These are phyloP conservation scores for Hafferia zeledoni DNA, from an alignment of 2,797 vertebrate species.

Conservation along the genomic window DNA sequence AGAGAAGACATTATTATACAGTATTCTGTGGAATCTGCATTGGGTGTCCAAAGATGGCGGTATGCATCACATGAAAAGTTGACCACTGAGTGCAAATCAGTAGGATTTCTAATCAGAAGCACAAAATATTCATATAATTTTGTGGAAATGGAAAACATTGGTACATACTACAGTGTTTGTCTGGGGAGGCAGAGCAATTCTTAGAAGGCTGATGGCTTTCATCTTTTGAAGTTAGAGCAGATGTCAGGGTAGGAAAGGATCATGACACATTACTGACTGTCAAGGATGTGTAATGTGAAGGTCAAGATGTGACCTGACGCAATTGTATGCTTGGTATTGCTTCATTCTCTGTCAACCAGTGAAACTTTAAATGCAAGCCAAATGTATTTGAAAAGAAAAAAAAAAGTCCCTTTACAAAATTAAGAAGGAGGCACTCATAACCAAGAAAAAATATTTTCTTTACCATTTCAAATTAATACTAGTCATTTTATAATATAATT, in stretches of 20 bases:
- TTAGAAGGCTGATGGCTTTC: not conserved
- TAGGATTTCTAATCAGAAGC: not conserved
- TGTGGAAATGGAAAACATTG: not conserved
- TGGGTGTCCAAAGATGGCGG: not conserved
- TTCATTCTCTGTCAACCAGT: not conserved
- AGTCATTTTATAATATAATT: not conserved
- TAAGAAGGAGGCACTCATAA: not conserved
- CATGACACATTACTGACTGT: not conserved
- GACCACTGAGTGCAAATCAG: not conserved
- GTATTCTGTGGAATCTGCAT: not conserved
- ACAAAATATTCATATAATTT: not conserved
- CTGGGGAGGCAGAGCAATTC: not conserved
- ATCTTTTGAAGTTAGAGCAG: not conserved
- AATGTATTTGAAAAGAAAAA: not conserved
- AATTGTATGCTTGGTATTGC: not conserved
- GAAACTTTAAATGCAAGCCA: not conserved
- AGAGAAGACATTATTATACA: not conserved
- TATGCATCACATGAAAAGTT: not conserved
- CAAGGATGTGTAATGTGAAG: not conserved
- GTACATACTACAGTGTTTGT: not conserved
- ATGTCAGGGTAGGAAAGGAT: not conserved
- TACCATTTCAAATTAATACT: not conserved
- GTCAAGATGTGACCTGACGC: not conserved
- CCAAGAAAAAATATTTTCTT: not conserved
- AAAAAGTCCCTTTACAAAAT: not conserved